phyloP scores from a whole-genome alignment of 2,888 invertebrate genomes.

The Polylopha cassiicola region DNA sequence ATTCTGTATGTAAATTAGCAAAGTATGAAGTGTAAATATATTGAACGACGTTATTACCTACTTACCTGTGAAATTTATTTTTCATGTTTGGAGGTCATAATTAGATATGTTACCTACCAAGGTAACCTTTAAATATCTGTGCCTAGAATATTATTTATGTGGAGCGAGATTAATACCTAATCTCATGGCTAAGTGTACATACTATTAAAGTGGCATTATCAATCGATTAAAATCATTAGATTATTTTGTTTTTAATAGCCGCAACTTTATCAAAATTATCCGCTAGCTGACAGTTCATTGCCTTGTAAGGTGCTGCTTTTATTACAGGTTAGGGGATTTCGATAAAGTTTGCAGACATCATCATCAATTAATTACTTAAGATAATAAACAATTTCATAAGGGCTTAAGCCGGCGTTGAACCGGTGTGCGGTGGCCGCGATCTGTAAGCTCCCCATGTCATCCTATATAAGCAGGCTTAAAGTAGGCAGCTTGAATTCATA shows the following conservation, averaged over 20 bases:
- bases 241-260: constrained; percentile 6
- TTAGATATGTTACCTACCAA: too few relatives aligned
- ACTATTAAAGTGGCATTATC: constrained; percentile 16
- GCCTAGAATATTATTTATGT: too few relatives aligned
- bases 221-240: constrained; percentile 19
- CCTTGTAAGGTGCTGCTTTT: constrained; percentile 33
- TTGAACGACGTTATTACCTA: too few relatives aligned
- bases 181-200: too few relatives aligned
- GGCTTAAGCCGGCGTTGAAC: constrained; percentile 6
- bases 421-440: constrained; percentile 19
- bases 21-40: too few relatives aligned
- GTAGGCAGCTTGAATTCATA: constrained; percentile 53
- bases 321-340: constrained; percentile 25
- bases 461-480: constrained; percentile 46
- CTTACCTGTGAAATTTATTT: too few relatives aligned
- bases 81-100: too few relatives aligned
- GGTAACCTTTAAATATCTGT: too few relatives aligned
- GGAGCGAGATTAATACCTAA: too few relatives aligned
- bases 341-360: constrained; percentile 12
- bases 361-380: constrained; percentile 21
- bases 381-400: constrained; percentile 7
- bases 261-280: constrained; percentile 21
- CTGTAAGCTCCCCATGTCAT: constrained; percentile 31
- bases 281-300: constrained; percentile 26
- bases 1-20: too few relatives aligned